These are phyloP conservation scores for Oxygymnocypris stewartii DNA, from an alignment of 2,113 vertebrate species.

Conservation along the genomic window DNA sequence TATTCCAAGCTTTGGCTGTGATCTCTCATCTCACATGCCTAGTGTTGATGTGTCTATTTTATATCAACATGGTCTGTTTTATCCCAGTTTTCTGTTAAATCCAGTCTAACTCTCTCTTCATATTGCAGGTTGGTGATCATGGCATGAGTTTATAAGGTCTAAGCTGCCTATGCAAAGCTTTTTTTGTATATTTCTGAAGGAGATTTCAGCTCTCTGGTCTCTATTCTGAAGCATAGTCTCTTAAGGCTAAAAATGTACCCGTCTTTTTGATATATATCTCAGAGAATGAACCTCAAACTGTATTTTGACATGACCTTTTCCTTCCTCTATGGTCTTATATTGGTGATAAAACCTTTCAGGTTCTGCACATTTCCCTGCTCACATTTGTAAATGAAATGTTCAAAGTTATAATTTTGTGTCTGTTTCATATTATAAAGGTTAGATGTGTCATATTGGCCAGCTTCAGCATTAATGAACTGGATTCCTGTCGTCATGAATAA, in stretches of 20 bases:
- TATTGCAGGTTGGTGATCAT: neutral
- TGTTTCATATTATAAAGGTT: constrained; percentile 26
- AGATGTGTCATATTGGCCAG: constrained; percentile 17
- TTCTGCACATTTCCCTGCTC: neutral
- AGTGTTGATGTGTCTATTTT: constrained; percentile 51
- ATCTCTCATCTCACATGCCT: constrained; percentile 43
- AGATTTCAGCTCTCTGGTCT: neutral
- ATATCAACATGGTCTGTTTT: constrained; percentile 1
- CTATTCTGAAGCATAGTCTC: neutral
- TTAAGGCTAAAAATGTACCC: constrained; percentile 17
- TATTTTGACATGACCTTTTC: constrained; percentile 69
- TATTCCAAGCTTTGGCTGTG: constrained; percentile 38
- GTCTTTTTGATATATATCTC: constrained; percentile 58
- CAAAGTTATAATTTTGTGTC: constrained; percentile 1
- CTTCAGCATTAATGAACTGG: neutral
- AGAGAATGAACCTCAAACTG: constrained; percentile 56
- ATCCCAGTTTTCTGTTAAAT: neutral
- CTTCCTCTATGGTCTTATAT: constrained; percentile 50
- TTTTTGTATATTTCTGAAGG: neutral
- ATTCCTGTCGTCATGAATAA: constrained; percentile 1
- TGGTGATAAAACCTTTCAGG: constrained; percentile 1
- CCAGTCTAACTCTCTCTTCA: neutral
- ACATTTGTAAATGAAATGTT: constrained; percentile 12
- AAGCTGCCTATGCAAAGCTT: neutral
- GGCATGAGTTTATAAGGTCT: neutral